Base-by-base conservation (phyloP, 1,140 invertebrate species). In the Pseudomyrmex sp. region DNA sequence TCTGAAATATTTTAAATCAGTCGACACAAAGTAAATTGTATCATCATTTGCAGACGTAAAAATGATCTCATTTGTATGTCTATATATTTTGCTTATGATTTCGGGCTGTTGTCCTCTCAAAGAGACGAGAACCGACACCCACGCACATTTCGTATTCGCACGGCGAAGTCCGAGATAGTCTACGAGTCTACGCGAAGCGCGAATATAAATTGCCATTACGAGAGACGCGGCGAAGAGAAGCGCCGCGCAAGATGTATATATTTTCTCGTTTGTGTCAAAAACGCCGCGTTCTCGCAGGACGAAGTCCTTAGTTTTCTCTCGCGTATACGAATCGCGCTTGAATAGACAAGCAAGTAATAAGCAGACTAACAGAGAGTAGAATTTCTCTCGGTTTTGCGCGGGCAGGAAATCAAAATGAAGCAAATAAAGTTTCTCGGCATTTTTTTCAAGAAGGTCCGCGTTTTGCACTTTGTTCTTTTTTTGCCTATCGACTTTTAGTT, bases 131-230 rank as follows among this genome's bases (percentile, higher is more conserved):
- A 35, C 69, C 72, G 66, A 73, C 59, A 35, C 63, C 75, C 18
- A 63, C 59, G 44, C 77, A 65, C 68, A 85, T 85, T 82, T 74
- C 35, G 68, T 72, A 82, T 85, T 82, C 68, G 73, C 76, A 66
- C 20, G 48, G 44, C 68, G 48, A 72, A 48, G 66, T 72, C 76
- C 48, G 76, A 80, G 76, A 35, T 4, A 35, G 35, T 35, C 35
- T 35, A 35, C 35, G 35, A 35, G 35, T 35, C 70, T 80, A 80
- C 76, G 76, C 58, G 66, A 80, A 70, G 69, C 76, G 54, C 76
- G 76, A 70, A 80, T 80, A 72, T 80, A 80, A 80, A 80, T 80
- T 80, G 76, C 76, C 76, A 80, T 80, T 80, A 72, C 76, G 76
- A 61, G 76, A 46, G 76, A 46, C 23, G 66, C 44, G 66, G 76